These are phyloP conservation scores for Notarius lentiginosus DNA, from an alignment of 2,113 vertebrate genomes.

Conservation along the genomic window DNA sequence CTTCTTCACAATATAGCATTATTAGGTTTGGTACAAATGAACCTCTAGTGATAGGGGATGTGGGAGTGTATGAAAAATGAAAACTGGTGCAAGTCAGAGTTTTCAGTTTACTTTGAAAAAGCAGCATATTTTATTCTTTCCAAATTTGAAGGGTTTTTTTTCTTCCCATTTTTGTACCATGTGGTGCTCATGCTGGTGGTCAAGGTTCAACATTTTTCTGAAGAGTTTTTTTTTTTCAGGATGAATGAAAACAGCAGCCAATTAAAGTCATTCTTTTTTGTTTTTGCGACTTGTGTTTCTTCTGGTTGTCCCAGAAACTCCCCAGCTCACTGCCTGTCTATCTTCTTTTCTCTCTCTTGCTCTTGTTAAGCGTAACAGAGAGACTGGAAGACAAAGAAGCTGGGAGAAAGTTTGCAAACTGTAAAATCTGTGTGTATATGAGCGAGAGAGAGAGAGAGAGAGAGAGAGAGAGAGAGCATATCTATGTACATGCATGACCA, in stretches of 20 bases:
- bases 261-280: background rate
- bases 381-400: background rate
- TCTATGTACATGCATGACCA: slow-evolving; percentile 4
- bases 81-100: background rate
- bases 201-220: slow-evolving; percentile 12
- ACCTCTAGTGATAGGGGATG: slow-evolving; percentile 4
- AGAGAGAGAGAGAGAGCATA: background rate
- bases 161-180: background rate
- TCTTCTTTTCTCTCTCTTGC: slow-evolving; percentile 1
- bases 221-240: slow-evolving; percentile 12
- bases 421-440: background rate
- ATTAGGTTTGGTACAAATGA: slow-evolving; percentile 28
- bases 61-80: slow-evolving; percentile 3
- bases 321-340: background rate
- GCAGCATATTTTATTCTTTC: background rate
- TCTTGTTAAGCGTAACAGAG: background rate
- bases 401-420: background rate
- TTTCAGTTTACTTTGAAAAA: background rate
- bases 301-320: slow-evolving; percentile 10
- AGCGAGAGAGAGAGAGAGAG: background rate
- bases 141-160: background rate
- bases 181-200: slow-evolving; percentile 5
- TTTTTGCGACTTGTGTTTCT: background rate
- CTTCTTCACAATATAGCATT: slow-evolving; percentile 33
- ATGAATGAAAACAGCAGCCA: slow-evolving; percentile 15